These are phyloP conservation scores for Steinernema scapterisci DNA, from an alignment of 2,888 invertebrate genomes.

Conservation along the genomic window DNA sequence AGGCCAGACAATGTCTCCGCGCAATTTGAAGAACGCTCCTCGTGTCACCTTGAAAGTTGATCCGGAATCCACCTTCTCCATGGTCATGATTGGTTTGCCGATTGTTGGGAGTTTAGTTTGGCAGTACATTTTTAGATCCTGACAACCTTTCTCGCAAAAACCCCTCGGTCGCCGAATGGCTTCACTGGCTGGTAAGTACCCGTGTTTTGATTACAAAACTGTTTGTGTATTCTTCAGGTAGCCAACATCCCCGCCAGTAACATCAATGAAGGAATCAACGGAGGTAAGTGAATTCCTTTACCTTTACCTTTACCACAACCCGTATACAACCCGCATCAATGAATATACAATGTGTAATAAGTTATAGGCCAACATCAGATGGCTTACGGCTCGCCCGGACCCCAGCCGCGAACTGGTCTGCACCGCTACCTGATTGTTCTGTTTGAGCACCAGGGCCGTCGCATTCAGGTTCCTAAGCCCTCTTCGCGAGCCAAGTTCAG, in stretches of 20 bases:
- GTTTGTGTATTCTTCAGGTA: conserved; percentile 37
- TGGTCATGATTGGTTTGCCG: conserved; percentile 65
- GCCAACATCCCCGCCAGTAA: conserved; percentile 67
- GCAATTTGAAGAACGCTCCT: conserved; percentile 66
- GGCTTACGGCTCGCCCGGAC: conserved; percentile 67
- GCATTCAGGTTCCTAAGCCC: conserved; percentile 61
- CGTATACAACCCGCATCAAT: neutral
- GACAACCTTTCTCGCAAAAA: conserved; percentile 67
- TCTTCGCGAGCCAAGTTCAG: conserved; percentile 65
- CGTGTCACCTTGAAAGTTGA: conserved; percentile 62
- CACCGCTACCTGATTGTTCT: conserved; percentile 67
- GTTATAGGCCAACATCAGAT: conserved; percentile 62
- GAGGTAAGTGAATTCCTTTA: conserved; percentile 42
- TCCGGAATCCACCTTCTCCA: conserved; percentile 65
- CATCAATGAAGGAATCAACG: conserved; percentile 67
- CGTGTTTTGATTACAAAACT: neutral
- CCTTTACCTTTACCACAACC: neutral
- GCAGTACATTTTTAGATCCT: conserved; percentile 50
- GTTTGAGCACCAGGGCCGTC: conserved; percentile 65
- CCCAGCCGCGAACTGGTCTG: conserved; percentile 65
- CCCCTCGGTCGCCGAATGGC: conserved; percentile 68
- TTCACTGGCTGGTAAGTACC: conserved; percentile 65
- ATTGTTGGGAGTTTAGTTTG: neutral
- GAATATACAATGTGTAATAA: conserved; percentile 6
- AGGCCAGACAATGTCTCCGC: conserved; percentile 57